phyloP scores from a whole-genome alignment of 2,888 invertebrate species.

The Nymphalis urticae region DNA sequence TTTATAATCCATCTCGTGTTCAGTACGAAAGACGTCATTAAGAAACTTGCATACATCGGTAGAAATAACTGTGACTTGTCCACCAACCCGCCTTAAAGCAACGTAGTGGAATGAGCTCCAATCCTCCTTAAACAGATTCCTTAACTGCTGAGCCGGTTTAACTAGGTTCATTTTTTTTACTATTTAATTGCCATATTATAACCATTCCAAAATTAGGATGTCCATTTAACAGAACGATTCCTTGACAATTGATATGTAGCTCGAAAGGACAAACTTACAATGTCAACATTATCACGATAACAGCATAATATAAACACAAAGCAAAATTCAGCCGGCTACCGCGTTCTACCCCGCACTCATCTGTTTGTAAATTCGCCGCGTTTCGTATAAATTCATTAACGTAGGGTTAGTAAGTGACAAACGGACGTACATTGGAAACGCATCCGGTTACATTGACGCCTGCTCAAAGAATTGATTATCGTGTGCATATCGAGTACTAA shows the following conservation, averaged over 20 bases:
- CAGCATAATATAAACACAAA: constrained; percentile 31
- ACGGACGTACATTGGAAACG: constrained; percentile 61
- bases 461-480: constrained; percentile 61
- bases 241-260: background rate
- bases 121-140: too few relatives aligned
- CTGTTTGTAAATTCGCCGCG: constrained; percentile 49
- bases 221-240: background rate
- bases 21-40: too few relatives aligned
- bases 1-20: too few relatives aligned
- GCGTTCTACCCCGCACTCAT: constrained; percentile 24
- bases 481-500: constrained; percentile 41
- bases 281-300: background rate
- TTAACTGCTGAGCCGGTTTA: too few relatives aligned
- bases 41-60: too few relatives aligned
- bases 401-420: constrained; percentile 49
- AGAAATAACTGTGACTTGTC: too few relatives aligned
- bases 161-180: too few relatives aligned
- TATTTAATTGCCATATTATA: too few relatives aligned
- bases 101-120: too few relatives aligned
- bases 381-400: constrained; percentile 64
- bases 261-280: background rate
- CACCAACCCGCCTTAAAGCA: too few relatives aligned
- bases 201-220: too few relatives aligned
- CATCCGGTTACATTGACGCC: constrained; percentile 52
- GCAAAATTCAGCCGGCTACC: constrained; percentile 26